These are phyloP conservation scores for Taxidea taxus DNA, from an alignment of 2,113 vertebrate species.

Conservation along the genomic window DNA sequence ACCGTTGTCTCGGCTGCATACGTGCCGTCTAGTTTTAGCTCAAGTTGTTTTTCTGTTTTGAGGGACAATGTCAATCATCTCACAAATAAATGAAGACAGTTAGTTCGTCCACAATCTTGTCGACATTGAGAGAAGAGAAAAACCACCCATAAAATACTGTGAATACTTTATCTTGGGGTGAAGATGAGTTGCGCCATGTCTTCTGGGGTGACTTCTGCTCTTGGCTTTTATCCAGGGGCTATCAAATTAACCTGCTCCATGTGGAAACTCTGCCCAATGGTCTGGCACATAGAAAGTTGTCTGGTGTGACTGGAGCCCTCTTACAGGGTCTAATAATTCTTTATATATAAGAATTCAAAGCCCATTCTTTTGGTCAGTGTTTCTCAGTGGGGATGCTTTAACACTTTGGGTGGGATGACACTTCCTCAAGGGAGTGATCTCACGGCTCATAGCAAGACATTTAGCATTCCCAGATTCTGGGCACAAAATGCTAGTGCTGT, in stretches of 20 bases:
- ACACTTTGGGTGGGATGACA: neutral
- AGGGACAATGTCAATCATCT: neutral
- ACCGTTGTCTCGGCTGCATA: neutral
- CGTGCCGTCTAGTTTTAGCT: neutral
- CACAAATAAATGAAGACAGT: neutral
- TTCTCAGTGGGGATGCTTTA: neutral
- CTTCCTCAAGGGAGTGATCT: neutral
- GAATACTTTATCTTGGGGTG: neutral
- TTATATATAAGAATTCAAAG: neutral
- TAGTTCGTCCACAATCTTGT: neutral
- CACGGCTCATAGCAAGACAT: neutral
- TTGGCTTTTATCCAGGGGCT: neutral
- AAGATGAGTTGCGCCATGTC: neutral
- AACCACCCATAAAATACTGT: neutral
- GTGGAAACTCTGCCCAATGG: neutral
- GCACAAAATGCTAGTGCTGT: neutral
- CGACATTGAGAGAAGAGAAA: neutral
- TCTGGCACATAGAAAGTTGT: neutral
- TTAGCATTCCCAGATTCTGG: neutral
- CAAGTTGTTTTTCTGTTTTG: neutral
- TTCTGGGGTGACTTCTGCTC: neutral
- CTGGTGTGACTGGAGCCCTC: neutral
- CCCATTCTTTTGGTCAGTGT: neutral
- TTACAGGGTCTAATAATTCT: neutral
- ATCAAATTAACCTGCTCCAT: neutral